Evolutionary conservation across 2,888 invertebrate species (phyloP).

Genomic region (Dasysyrphus albostriatus): DNA sequence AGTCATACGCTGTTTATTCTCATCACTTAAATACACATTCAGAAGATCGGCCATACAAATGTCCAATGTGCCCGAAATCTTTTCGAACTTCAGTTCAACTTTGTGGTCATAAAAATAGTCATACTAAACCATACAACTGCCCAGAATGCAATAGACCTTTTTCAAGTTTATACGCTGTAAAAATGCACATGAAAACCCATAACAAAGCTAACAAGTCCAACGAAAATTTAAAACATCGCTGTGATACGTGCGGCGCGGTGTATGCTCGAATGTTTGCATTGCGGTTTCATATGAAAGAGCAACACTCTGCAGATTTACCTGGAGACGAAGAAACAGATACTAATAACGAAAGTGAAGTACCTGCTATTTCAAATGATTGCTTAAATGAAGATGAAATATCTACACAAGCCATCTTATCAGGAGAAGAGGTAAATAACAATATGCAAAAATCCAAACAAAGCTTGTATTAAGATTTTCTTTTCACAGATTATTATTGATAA

Average conservation of each 20-base stretch:
- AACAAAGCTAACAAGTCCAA: conserved; percentile 85
- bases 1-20: conserved; percentile 91
- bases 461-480: conserved; percentile 6
- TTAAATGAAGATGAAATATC: conserved; percentile 79
- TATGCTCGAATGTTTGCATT: conserved; percentile 91
- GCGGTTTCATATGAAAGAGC: conserved; percentile 89
- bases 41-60: conserved; percentile 90
- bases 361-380: conserved; percentile 32
- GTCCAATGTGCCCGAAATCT: conserved; percentile 90
- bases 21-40: conserved; percentile 91
- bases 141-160: conserved; percentile 91
- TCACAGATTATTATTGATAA: conserved; percentile 81
- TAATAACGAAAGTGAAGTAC: conserved; percentile 11
- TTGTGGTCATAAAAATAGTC: conserved; percentile 92
- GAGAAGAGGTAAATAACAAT: conserved; percentile 78
- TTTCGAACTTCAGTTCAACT: conserved; percentile 92
- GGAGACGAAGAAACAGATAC: conserved; percentile 59
- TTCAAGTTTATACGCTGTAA: conserved; percentile 90
- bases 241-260: conserved; percentile 89
- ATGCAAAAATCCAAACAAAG: not conserved
- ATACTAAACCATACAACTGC: conserved; percentile 92
- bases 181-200: conserved; percentile 91
- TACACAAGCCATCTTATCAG: conserved; percentile 79
- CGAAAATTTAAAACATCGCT: conserved; percentile 88
- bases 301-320: conserved; percentile 83